Evolutionary conservation across 2,113 vertebrate genomes (phyloP), one percentile per base, ranked within the genome.

Genomic region (Sprattus sprattus): DNA sequence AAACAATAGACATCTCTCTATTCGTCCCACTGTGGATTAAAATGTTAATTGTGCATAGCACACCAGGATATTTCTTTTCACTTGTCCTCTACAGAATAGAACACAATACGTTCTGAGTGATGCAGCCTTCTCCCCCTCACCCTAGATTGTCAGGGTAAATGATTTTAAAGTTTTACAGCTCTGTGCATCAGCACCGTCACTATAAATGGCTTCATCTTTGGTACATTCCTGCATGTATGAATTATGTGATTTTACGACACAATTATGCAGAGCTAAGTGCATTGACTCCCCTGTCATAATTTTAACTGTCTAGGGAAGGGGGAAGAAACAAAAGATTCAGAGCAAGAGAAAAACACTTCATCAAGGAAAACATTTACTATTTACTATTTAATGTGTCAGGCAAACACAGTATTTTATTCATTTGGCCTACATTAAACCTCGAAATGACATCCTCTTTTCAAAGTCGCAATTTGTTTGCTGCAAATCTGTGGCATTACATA

Each of bases 231-330:
- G 28, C 67, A 32, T 32, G 25, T 75, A 15, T 75, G 64, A 54
- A 71, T 71, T 25, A 71, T 71, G 64, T 25, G 22, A 25, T 71
- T 71, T 75, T 75, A 67, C 60, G 39, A 13, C 15, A 15, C 13
- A 32, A 75, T 75, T 75, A 39, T 75, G 67, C 67, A 75, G 25
- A 4, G 67, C 67, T 75, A 75, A 75, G 67, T 75, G 67, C 28
- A 39, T 39, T 75, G 15, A 2, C 28, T 75, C 67, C 39, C 28
- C 11, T 39, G 25, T 32, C 67, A 75, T 75, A 25, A 25, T 57
- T 3, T 57, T 57, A 57, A 15, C 50, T 15, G 54, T 22, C 18
- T 39, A 39, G 67, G 15, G 64, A 71, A 25, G 67, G 10, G 22
- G 13, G 25, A 32, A 28, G 18, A 83, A 45, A 75, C 49, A 71